phyloP scores from a whole-genome alignment of 2,888 invertebrate genomes.

The Drosophila phalerata region DNA sequence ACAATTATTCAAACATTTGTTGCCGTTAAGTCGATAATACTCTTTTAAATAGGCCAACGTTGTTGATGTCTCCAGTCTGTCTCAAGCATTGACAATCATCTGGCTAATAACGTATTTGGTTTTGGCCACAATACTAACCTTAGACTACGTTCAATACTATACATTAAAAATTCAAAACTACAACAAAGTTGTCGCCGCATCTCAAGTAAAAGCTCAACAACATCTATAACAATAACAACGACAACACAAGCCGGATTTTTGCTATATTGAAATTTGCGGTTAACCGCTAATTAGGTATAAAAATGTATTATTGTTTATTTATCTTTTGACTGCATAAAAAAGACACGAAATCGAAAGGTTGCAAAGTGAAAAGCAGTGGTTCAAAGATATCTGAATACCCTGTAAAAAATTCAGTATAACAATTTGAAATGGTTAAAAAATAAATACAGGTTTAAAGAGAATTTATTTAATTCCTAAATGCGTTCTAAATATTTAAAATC shows the following conservation, averaged over 20 bases:
- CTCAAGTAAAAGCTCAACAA: slow-evolving; percentile 51
- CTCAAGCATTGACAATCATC: slow-evolving; percentile 50
- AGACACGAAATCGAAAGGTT: slow-evolving; percentile 25
- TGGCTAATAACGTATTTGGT: slow-evolving; percentile 20
- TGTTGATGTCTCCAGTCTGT: slow-evolving; percentile 31
- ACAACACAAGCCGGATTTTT: slow-evolving; percentile 50
- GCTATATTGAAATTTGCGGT: slow-evolving; percentile 77
- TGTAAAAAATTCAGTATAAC: not conserved
- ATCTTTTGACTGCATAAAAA: slow-evolving; percentile 43
- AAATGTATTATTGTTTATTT: slow-evolving; percentile 62
- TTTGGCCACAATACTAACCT: slow-evolving; percentile 58
- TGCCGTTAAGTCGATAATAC: not conserved
- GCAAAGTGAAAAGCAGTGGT: not conserved
- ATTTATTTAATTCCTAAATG: too few species aligned
- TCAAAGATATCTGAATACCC: slow-evolving; percentile 12
- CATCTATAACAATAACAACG: not conserved
- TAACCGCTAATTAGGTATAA: slow-evolving; percentile 82
- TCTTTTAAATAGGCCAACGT: slow-evolving; percentile 36
- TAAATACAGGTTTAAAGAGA: too few species aligned
- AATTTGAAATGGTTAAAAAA: not conserved
- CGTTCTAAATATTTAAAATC: too few species aligned
- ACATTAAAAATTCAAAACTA: slow-evolving; percentile 60
- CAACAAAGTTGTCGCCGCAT: slow-evolving; percentile 74
- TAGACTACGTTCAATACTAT: slow-evolving; percentile 29
- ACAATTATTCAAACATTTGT: slow-evolving; percentile 19